A percentile compares a stretch with the other conserved stretches of the same genome.
phyloP scores from a whole-genome alignment of 2,113 vertebrate genomes.

The Chroicocephalus ridibundus region DNA sequence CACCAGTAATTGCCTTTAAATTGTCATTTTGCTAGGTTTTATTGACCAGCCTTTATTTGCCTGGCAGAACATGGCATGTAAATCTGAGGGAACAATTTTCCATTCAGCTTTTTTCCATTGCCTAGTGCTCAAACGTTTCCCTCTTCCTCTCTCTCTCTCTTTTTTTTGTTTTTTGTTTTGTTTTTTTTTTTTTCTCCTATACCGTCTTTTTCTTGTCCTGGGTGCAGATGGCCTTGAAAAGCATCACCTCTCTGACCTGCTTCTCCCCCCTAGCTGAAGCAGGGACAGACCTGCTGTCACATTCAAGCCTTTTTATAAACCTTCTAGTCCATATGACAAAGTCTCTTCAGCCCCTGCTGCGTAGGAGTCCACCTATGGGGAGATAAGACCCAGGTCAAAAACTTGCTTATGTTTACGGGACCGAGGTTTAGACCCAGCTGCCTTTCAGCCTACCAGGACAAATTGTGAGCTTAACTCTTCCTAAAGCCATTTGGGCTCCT shows the following conservation, averaged over 20 bases:
- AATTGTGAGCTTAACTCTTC: neutral
- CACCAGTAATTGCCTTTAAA: slow-evolving; percentile 3
- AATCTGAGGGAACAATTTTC: neutral
- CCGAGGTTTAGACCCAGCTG: neutral
- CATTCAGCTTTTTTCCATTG: neutral
- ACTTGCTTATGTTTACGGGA: neutral
- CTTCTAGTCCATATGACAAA: neutral
- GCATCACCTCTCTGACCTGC: neutral
- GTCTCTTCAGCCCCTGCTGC: neutral
- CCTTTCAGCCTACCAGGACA: neutral
- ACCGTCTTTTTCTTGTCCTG: neutral
- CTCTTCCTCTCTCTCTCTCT: neutral
- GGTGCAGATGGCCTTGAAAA: neutral
- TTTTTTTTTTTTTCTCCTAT: neutral
- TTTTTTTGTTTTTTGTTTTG: too few relatives aligned
- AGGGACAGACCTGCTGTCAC: neutral
- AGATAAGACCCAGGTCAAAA: neutral
- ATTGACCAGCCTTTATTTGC: neutral
- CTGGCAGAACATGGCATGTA: neutral
- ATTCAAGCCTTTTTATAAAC: neutral
- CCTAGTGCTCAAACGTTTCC: neutral
- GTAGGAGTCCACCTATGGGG: rapidly evolving
- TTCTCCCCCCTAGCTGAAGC: neutral
- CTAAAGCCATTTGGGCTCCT: neutral
- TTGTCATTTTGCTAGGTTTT: neutral